A percentile compares a stretch with the other conserved stretches of the same genome.
Evolutionary conservation across 2,888 invertebrate species (phyloP).

Genomic region (Epiblema foenella): DNA sequence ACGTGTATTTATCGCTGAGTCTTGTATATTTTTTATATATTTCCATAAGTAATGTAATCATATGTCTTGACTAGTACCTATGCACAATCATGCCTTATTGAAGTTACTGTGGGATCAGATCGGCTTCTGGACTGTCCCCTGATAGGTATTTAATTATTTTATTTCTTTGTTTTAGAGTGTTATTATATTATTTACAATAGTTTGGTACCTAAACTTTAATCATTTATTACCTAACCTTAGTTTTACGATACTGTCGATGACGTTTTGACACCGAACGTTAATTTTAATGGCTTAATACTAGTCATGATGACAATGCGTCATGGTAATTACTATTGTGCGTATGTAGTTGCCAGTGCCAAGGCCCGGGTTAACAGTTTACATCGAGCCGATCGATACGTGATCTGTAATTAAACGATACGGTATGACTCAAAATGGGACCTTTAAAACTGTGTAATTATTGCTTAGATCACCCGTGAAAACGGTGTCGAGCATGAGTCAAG

Average conservation of each 20-base stretch:
- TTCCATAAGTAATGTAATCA: too few relatives aligned
- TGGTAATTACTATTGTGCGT: conserved; percentile 38
- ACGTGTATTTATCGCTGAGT: too few relatives aligned
- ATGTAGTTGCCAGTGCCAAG: conserved; percentile 52
- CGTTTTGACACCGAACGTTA: not conserved
- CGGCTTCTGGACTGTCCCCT: too few relatives aligned
- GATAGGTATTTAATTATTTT: too few relatives aligned
- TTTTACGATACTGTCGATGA: not conserved
- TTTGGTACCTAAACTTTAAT: too few relatives aligned
- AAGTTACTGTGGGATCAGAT: too few relatives aligned
- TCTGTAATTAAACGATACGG: conserved; percentile 64
- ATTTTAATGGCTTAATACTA: conserved; percentile 13
- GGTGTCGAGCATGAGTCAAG: conserved; percentile 24
- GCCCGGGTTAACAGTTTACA: conserved; percentile 70
- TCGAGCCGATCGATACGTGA: conserved; percentile 71
- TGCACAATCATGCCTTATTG: too few relatives aligned
- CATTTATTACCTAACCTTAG: not conserved
- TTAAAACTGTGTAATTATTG: conserved; percentile 36
- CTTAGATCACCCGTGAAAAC: conserved; percentile 37
- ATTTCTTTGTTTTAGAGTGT: too few relatives aligned
- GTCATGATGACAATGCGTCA: conserved; percentile 33
- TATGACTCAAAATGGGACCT: conserved; percentile 43
- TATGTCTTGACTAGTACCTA: too few relatives aligned
- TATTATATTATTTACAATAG: not conserved
- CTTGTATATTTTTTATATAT: too few relatives aligned